Evolutionary conservation across 2,113 vertebrate species (phyloP), one percentile per base, ranked within the genome.

Genomic region (Nipponia nippon): DNA sequence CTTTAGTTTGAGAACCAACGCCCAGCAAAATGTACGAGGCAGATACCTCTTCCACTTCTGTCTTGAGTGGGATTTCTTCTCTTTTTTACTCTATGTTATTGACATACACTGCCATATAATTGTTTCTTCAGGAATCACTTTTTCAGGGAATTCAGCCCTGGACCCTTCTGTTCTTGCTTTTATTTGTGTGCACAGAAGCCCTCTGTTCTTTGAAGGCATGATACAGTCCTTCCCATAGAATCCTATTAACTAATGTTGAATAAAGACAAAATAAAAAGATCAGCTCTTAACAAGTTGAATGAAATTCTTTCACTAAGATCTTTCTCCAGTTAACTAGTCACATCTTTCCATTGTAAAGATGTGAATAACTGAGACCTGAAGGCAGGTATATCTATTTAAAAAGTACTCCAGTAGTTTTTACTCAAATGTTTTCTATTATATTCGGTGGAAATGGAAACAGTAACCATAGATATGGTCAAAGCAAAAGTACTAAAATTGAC

Each of bases 251-350:
- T 62, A 58, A 84, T 91, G 91, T 93, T 94, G 71, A 95, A 94
- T 94, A 93, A 95, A 96, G 66, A 93, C 42, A 69, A 94, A 95
- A 95, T 94, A 87, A 96, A 96, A 96, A 66, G 32, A 96, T 86
- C 59, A 73, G 75, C 38, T 97, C 50, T 89, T 95, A 86, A 90
- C 47, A 97, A 94, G 42, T 87, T 88, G 73, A 94, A 95, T 97
- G 53, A 90, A 87, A 95, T 95, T 91, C 20, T 95, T 95, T 95
- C 42, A 77, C 66, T 52, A 85, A 91, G 50, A 58, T 66, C 16
- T 73, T 77, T 76, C 36, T 90, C 21, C 67, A 83, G 46, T 79
- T 93, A 83, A 73, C 29, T 62, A 86, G 50, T 30, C 53, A 69
- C 69, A 78, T 90, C 83, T 94, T 93, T 75, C n/a, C 34, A 13